These are phyloP conservation scores for Myopa tessellatipennis DNA, from an alignment of 2,888 invertebrate genomes.

Conservation along the genomic window DNA sequence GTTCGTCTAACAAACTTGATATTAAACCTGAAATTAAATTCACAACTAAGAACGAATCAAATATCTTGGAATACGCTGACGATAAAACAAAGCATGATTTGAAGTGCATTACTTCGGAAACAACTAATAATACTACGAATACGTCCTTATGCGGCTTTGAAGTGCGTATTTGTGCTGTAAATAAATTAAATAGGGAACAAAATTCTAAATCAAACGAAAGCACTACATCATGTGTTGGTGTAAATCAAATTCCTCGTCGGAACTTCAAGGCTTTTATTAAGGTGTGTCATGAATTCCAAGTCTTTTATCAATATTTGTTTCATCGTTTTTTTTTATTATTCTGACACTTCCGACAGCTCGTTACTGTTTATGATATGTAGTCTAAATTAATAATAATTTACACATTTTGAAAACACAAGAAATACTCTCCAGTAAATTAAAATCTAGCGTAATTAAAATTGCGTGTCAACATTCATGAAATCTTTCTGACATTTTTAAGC, in stretches of 20 bases:
- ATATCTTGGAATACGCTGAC: slow-evolving; percentile 28
- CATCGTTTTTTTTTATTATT: neutral
- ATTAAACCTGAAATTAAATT: slow-evolving; percentile 44
- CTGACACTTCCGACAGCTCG: too few relatives aligned
- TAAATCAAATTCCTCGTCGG: slow-evolving; percentile 46
- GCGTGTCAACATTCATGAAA: too few relatives aligned
- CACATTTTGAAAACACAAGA: too few relatives aligned
- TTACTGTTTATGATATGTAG: too few relatives aligned
- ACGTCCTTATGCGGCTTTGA: slow-evolving; percentile 53
- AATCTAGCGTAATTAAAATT: too few relatives aligned
- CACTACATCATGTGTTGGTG: slow-evolving; percentile 38
- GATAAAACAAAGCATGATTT: slow-evolving; percentile 39
- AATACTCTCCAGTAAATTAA: too few relatives aligned
- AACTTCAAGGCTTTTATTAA: slow-evolving; percentile 66
- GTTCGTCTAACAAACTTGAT: slow-evolving; percentile 54
- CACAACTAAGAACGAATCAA: slow-evolving; percentile 34
- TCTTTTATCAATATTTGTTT: neutral
- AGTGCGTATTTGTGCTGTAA: slow-evolving; percentile 55
- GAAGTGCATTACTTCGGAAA: slow-evolving; percentile 38
- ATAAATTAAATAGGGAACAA: slow-evolving; percentile 43
- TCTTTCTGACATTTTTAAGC: too few relatives aligned
- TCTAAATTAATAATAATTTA: too few relatives aligned
- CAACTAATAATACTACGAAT: slow-evolving; percentile 6
- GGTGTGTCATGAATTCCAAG: slow-evolving; percentile 49
- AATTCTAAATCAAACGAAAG: slow-evolving; percentile 21